Evolutionary conservation across 64 coral and sea anemone genomes (phyloP), one percentile per base, ranked within the genome.

Genomic region (Pachyseris speciosa): DNA sequence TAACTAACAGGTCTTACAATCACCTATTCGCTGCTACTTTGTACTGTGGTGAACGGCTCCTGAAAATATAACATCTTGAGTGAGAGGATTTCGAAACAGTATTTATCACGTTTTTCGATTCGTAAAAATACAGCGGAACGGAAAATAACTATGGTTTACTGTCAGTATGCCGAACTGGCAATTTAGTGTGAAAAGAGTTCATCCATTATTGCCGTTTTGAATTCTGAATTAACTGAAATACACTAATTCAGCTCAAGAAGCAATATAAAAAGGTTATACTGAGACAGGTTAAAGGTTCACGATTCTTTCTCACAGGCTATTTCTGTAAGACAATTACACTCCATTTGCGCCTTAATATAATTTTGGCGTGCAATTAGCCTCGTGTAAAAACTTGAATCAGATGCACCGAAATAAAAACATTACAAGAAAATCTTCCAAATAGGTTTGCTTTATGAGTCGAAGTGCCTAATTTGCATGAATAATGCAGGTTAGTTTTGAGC

Each of bases 381-480:
- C 4, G 33, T 63, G 32, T 58, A 63, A 28, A 48, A 76, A 44
- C 43, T 45, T 45, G 4, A 6, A 45, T 45, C 20, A 19, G 13
- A 50, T 76, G 26, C 28, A 58, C 48, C 50, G 49, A 81, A 61
- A 40, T 37, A 61, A 61, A 60, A 81, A 60, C 77, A 61, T 81
- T 22, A 61, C 53, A 81, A 33, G 11, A 55, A n/a, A 78, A 78
- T 78, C 48, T 34, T 29, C 29, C 49, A 55, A 55, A 41, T 38
- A 61, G 34, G 40, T 61, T 39, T 81, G 77, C 52, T 61, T 81
- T 81, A 17, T 63, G 32, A 52, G 15, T 39, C 20, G 53, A 22
- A 60, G 20, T 59, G 53, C 60, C 34, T 20, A 61, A 81, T 81
- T 81, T 81, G 15, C 77, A 81, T 81, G 19, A 63, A 81, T 61